Evolutionary conservation across 1,140 invertebrate genomes (phyloP), one percentile per base, ranked within the genome.

Genomic region (Zaprionus lachaisei): DNA sequence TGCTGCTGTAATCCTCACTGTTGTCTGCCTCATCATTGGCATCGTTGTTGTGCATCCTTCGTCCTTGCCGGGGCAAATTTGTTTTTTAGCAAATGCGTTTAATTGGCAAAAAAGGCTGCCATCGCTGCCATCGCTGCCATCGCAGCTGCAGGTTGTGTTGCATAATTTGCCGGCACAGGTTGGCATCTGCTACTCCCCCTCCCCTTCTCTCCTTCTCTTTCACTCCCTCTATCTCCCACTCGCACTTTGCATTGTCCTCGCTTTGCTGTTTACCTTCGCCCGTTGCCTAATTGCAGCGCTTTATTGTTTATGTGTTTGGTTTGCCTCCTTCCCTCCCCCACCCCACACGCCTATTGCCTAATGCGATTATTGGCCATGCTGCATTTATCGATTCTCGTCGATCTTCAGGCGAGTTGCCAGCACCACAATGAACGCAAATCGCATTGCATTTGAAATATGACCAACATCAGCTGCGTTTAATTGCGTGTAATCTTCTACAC

Each of bases 51-150:
- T 20, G 37, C 38, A 44, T 44, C 37, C 37, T 20, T 31, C 31
- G 56, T 37, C 47, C 61, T 64, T 62, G 61, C 49, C 22, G 11
- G 38, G 47, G 47, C 15, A 74, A 84, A 80, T 80, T 77, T 77
- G 61, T 79, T 79, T 84, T 84, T 72, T 90, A 79, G 56, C 85
- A 84, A 89, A 89, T 84, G 84, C 85, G 81, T 90, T 89, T 89
- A 89, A 90, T 90, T 90, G 82, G 79, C 85, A 83, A 75, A 70
- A 83, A 90, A 74, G 57, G 64, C 51, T 65, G 49, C 24, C 14
- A 22, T 1, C 20, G 41, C 5, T 17, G 49, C 24, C 14, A 22
- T 1, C 20, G 41, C 5, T 17, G n/a, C 58, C 15, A 34, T 34
- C 60, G 41, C 55, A 66, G n/a, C n/a, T n/a, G 37, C 41, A 72